Conservation (phyloP, 1,140 invertebrate genomes). For the Cecropterus lyciades region DNA sequence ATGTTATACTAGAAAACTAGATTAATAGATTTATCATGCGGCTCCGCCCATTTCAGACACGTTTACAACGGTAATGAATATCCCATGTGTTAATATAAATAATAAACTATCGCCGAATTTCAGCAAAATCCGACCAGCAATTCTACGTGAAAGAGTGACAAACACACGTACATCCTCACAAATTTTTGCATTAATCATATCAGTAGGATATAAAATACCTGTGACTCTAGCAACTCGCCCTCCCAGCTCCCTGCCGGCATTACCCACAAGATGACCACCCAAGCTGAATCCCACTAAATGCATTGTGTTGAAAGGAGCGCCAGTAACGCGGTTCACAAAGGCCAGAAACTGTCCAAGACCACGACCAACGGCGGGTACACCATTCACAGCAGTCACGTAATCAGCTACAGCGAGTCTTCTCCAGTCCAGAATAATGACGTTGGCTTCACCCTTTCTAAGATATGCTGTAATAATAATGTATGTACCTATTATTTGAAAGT, state of each 20-base stretch:
- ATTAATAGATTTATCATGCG: too few relatives aligned
- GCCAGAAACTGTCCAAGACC: constrained; percentile 79
- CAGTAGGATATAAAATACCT: too few relatives aligned
- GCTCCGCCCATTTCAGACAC: too few relatives aligned
- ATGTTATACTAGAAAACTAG: too few relatives aligned
- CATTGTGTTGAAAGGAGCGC: constrained; percentile 79
- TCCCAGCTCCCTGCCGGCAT: constrained; percentile 83
- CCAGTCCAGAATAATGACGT: constrained; percentile 88
- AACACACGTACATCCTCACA: too few relatives aligned
- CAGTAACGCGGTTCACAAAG: constrained; percentile 60
- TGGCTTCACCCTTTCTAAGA: constrained; percentile 73
- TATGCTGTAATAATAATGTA: constrained; percentile 38
- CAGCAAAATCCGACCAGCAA: too few relatives aligned
- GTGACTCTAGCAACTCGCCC: constrained; percentile 58
- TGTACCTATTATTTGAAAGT: too few relatives aligned
- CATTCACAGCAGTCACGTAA: constrained; percentile 72
- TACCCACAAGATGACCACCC: constrained; percentile 95
- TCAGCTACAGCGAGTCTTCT: constrained; percentile 75
- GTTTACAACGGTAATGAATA: too few relatives aligned
- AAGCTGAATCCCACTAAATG: constrained; percentile 95
- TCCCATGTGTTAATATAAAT: too few relatives aligned
- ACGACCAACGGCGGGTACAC: constrained; percentile 77
- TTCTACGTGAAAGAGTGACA: too few relatives aligned
- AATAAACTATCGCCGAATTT: too few relatives aligned
- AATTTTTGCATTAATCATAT: too few relatives aligned